Base-by-base conservation (phyloP, 2,888 invertebrate genomes). In the Capitulum mitella region DNA sequence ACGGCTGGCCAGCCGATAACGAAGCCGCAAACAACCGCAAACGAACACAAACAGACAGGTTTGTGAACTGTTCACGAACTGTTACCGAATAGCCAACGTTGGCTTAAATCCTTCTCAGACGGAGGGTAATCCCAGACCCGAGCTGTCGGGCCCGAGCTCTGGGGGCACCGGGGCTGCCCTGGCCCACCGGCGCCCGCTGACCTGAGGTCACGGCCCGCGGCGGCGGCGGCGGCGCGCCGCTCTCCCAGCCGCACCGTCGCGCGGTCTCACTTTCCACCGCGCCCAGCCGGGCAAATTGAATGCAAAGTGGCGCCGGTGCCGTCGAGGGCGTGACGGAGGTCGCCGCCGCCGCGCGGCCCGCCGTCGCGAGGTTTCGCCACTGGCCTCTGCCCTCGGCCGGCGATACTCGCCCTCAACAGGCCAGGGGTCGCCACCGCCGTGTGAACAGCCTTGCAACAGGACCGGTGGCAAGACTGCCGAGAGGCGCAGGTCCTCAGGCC, bases 391-490 rank as follows among this genome's bases (percentile, higher is more conserved):
- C 61, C 32, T n/a, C 32, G 32, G 16, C 32, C 10, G 61, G 32
- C 61, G 12, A 12, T 14, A 12, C 16, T 32, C n/a, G 14, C 32
- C 61, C 61, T 43, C n/a, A 6, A 22, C 26, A n/a, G 51, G 58
- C 6, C 29, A 29, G 16, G 16, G 61, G 61, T 61, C 61, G 16
- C 10, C 61, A n/a, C 6, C 61, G 61, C 32, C 61, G 61, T 61
- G 61, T 16, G 61, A 61, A 61, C 16, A 32, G 61, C 61, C 32
- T 61, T 61, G 61, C 61, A 61, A 61, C 61, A 61, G 61, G 61
- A 61, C 32, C 61, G 32, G 16, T 61, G 32, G n/a, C 61, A 14
- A 5, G n/a, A 22, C 16, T 22, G 51, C 51, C 51, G 16, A 14
- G 51, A 51, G 51, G 12, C 51, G 54, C 26, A 26, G 54, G 6